These are phyloP conservation scores for Potamilus streckersoni DNA, from an alignment of 1,140 invertebrate genomes.

Conservation along the genomic window DNA sequence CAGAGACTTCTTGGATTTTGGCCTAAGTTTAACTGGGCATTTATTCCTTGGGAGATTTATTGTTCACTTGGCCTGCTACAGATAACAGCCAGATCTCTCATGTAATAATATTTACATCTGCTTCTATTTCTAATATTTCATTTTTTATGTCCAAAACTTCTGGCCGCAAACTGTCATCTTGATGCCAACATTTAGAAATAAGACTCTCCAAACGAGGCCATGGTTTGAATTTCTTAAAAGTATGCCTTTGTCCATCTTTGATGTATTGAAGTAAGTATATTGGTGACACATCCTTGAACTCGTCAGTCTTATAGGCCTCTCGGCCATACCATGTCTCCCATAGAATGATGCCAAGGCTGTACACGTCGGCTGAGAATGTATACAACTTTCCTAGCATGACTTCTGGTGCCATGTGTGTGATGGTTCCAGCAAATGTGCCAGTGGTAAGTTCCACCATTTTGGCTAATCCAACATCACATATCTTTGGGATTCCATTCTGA, in stretches of 20 bases:
- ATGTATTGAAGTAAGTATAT: conserved; percentile 3
- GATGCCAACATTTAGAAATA: conserved; percentile 18
- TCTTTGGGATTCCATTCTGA: conserved; percentile 11
- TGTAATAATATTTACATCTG: no score
- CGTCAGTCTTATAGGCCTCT: conserved; percentile 11
- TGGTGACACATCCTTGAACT: background rate
- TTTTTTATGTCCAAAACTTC: background rate
- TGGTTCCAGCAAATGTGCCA: conserved; percentile 16
- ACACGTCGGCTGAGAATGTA: conserved; percentile 17
- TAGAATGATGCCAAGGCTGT: conserved; percentile 25
- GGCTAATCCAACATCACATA: conserved; percentile 26
- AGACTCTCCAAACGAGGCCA: background rate
- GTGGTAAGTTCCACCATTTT: conserved; percentile 6
- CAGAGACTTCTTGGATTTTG: no score
- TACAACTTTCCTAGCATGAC: conserved; percentile 10
- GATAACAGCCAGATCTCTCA: no score
- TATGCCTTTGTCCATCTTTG: conserved; percentile 6
- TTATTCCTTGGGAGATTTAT: no score
- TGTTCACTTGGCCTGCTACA: no score
- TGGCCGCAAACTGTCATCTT: conserved; percentile 8
- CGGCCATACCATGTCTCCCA: conserved; percentile 29
- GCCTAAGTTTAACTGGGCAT: no score
- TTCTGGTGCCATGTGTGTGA: conserved; percentile 30
- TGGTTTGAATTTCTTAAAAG: conserved; percentile 4
- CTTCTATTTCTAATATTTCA: no score